Conservation (phyloP, 1,140 invertebrate species). For the Macrocentrus cingulum region DNA sequence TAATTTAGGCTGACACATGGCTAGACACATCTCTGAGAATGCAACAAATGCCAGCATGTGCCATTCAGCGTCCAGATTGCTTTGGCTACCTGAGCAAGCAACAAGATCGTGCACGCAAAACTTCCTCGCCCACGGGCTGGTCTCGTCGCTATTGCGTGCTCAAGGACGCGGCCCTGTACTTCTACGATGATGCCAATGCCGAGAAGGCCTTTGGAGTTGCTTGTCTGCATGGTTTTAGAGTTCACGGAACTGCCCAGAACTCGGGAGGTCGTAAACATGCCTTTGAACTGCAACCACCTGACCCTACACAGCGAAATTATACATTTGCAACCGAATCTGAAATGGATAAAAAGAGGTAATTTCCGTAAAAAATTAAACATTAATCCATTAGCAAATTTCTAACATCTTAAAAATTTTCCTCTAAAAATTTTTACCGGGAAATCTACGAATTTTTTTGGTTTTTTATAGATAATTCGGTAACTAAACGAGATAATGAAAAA, state of each 20-base stretch:
- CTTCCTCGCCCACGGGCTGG: constrained; percentile 68
- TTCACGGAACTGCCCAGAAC: constrained; percentile 73
- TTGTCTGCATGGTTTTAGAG: constrained; percentile 91
- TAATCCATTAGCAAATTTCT: no score
- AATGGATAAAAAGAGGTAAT: constrained; percentile 90
- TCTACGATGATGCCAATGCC: constrained; percentile 86
- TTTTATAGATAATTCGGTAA: no score
- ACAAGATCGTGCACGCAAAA: constrained; percentile 71
- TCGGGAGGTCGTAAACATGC: constrained; percentile 82
- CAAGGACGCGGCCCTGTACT: constrained; percentile 93
- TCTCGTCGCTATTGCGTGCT: constrained; percentile 90
- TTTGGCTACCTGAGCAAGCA: constrained; percentile 85
- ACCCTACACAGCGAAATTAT: constrained; percentile 82
- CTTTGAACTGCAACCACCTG: constrained; percentile 88
- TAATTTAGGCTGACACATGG: constrained; percentile 73
- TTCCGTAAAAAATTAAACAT: neutral
- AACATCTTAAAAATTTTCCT: no score
- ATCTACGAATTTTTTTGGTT: no score
- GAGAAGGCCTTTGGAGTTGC: constrained; percentile 86
- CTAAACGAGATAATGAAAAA: no score
- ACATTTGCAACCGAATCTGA: constrained; percentile 93
- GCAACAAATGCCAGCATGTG: constrained; percentile 69
- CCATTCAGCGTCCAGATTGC: constrained; percentile 83
- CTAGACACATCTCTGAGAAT: constrained; percentile 71
- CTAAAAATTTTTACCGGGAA: no score